These are phyloP conservation scores for Linnaemya vulpina DNA, from an alignment of 2,888 invertebrate genomes.

Conservation along the genomic window DNA sequence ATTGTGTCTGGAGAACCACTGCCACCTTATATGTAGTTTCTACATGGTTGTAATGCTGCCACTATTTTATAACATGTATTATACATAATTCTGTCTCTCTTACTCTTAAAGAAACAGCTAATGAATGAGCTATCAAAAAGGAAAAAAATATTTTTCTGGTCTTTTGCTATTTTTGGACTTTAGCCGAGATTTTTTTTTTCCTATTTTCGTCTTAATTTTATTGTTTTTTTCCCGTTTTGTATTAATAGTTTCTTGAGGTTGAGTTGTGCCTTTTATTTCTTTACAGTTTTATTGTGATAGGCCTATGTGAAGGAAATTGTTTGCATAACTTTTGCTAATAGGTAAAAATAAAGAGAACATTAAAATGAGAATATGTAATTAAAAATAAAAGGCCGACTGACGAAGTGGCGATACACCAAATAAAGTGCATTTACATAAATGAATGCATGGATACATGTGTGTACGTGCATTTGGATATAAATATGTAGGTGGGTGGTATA, in stretches of 20 bases:
- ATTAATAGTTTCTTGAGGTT: constrained; percentile 42
- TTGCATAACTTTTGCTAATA: constrained; percentile 4
- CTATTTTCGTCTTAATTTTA: constrained; percentile 36
- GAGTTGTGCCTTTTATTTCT: constrained; percentile 26
- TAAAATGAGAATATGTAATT: constrained; percentile 41
- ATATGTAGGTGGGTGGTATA: constrained; percentile 17
- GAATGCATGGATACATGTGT: background rate
- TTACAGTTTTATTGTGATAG: constrained; percentile 52
- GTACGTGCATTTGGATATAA: too few species aligned
- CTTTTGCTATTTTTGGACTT: constrained; percentile 72
- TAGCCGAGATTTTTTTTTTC: constrained; percentile 48
- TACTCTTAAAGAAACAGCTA: constrained; percentile 55
- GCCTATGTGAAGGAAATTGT: constrained; percentile 5
- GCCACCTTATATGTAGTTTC: too few species aligned
- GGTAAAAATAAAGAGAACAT: constrained; percentile 26
- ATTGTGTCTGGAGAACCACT: too few species aligned
- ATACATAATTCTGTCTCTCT: constrained; percentile 17
- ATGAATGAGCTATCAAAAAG: constrained; percentile 39
- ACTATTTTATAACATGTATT: too few species aligned
- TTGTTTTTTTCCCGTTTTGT: constrained; percentile 51
- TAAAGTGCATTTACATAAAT: background rate
- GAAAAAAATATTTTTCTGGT: constrained; percentile 40
- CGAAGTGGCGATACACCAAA: background rate
- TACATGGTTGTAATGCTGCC: too few species aligned
- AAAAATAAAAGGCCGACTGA: constrained; percentile 37